These are phyloP conservation scores for Coenobita brevimanus DNA, from an alignment of 1,140 invertebrate species.

Conservation along the genomic window DNA sequence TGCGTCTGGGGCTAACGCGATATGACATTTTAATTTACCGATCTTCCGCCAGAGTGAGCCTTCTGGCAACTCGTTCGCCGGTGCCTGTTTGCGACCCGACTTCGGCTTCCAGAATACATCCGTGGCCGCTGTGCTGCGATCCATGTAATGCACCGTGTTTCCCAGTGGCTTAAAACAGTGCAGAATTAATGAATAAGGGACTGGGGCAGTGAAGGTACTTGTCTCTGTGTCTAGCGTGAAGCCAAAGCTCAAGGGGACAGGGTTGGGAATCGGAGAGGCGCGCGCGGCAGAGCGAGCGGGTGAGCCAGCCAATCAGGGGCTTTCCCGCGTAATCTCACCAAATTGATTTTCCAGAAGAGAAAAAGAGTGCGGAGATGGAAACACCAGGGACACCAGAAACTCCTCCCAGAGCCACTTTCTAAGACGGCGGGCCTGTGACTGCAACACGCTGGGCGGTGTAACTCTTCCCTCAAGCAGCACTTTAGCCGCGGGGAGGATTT, in stretches of 20 bases:
- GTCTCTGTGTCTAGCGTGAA: neutral
- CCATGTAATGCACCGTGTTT: too few species aligned
- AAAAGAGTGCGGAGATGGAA: constrained; percentile 65
- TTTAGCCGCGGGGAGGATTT: constrained; percentile 22
- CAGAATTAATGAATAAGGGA: too few species aligned
- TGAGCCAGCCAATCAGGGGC: constrained; percentile 65
- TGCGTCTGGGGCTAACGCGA: constrained; percentile 65
- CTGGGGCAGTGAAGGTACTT: neutral
- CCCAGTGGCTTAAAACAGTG: too few species aligned
- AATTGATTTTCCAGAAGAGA: constrained; percentile 65
- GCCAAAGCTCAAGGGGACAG: neutral
- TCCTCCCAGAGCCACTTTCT: constrained; percentile 60
- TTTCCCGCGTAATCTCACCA: constrained; percentile 65
- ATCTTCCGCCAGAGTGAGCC: constrained; percentile 62
- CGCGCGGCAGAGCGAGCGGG: constrained; percentile 62
- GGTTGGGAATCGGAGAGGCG: constrained; percentile 13
- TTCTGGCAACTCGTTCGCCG: constrained; percentile 57
- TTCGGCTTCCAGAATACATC: neutral
- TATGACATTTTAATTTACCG: constrained; percentile 66
- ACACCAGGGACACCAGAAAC: constrained; percentile 59
- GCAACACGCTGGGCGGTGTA: constrained; percentile 30
- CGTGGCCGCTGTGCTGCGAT: too few species aligned
- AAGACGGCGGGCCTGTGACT: constrained; percentile 57
- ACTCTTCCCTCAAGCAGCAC: constrained; percentile 31
- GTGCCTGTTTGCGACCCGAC: neutral